Conservation (phyloP, 2,888 invertebrate species). For the Glyphotaelius pellucidus region DNA sequence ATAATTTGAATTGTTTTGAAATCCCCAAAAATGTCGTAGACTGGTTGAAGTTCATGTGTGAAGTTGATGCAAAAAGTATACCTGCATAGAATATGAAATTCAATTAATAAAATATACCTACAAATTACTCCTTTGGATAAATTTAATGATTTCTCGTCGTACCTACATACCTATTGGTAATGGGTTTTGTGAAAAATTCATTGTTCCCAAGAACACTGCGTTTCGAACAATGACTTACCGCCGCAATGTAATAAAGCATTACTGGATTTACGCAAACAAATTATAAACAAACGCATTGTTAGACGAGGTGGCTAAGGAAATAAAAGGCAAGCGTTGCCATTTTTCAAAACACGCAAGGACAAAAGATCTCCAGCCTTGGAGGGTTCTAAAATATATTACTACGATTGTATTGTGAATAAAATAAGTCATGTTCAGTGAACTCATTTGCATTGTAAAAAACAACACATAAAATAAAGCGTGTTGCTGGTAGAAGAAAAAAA, state of each 20-base stretch:
- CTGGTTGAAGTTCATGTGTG: too few relatives aligned
- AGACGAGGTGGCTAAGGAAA: background rate
- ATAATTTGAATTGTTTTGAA: too few relatives aligned
- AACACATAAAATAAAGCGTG: background rate
- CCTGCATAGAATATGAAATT: background rate
- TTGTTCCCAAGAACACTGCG: conserved; percentile 36
- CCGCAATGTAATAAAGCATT: conserved; percentile 4
- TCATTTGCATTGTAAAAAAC: background rate
- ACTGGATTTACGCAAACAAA: background rate
- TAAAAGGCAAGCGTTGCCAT: background rate
- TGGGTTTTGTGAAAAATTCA: background rate
- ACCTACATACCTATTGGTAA: background rate
- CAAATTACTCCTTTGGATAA: background rate
- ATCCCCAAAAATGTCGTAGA: too few relatives aligned
- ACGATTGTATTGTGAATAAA: background rate
- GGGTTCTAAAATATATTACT: background rate
- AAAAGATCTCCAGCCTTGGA: background rate
- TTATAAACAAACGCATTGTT: conserved; percentile 35
- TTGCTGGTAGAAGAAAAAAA: background rate
- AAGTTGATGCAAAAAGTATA: too few relatives aligned
- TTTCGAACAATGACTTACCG: conserved; percentile 25
- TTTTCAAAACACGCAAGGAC: background rate
- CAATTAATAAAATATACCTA: background rate
- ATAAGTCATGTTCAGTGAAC: background rate
- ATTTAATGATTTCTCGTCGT: too few relatives aligned